A percentile compares a stretch with the other conserved stretches of the same genome.
phyloP scores from a whole-genome alignment of 2,113 vertebrate genomes.

The Rhinoderma darwinii region DNA sequence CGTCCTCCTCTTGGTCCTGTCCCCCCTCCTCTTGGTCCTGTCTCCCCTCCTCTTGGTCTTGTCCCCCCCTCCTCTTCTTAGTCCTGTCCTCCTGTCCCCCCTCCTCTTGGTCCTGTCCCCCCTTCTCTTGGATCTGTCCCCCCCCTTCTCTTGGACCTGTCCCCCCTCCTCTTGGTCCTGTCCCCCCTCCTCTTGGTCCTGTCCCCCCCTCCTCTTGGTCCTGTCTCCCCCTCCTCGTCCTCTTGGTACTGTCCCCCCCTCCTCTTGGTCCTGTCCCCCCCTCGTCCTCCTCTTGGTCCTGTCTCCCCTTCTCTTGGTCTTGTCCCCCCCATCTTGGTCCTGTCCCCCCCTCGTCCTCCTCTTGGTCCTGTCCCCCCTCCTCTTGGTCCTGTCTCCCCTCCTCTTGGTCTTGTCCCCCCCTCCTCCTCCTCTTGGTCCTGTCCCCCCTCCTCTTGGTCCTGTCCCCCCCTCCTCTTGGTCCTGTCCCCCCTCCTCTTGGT shows the following conservation, averaged over 20 bases:
- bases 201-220: no score
- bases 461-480: neutral
- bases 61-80: neutral
- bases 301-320: neutral
- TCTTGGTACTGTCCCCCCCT: neutral
- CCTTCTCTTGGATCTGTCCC: neutral
- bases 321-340: neutral
- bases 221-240: neutral
- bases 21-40: no score
- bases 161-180: neutral
- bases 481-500: neutral
- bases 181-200: no score
- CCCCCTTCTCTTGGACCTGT: neutral
- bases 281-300: fast-evolving
- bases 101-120: fast-evolving
- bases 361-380: neutral
- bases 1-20: neutral
- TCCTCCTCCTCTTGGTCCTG: neutral
- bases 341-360: neutral
- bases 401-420: neutral
- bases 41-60: fast-evolving
- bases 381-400: no score
- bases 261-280: neutral
- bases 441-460: neutral
- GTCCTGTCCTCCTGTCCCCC: neutral